Evolutionary conservation across 2,113 vertebrate genomes (phyloP).

Genomic region (Tylochromis polylepis): DNA sequence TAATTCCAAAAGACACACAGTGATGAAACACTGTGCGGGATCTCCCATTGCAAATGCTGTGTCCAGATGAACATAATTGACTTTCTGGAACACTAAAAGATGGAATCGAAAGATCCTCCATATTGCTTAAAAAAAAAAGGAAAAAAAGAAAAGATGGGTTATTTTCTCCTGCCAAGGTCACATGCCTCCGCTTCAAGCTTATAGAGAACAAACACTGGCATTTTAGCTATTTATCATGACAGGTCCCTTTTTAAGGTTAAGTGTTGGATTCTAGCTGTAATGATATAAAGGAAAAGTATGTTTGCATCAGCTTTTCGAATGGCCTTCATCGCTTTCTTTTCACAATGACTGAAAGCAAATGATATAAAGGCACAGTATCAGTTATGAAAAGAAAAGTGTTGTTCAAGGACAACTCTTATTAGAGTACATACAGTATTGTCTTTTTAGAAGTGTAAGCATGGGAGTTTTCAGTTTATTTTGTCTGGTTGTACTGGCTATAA

Average conservation of each 20-base stretch:
- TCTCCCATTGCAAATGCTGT: neutral
- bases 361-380: neutral
- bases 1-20: neutral
- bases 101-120: neutral
- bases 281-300: neutral
- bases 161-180: neutral
- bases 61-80: neutral
- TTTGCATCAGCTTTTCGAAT: neutral
- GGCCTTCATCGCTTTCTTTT: neutral
- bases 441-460: neutral
- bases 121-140: neutral
- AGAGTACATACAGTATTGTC: neutral
- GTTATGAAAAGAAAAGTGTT: neutral
- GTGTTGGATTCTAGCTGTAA: neutral
- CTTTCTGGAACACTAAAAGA: neutral
- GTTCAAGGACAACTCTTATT: neutral
- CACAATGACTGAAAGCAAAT: neutral
- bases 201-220: neutral
- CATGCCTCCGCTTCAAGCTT: neutral
- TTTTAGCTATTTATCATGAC: neutral
- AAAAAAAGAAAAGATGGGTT: neutral
- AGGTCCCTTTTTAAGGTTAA: neutral
- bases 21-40: neutral
- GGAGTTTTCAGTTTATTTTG: neutral
- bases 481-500: neutral